Conservation (phyloP, 2,113 vertebrate genomes). For the Progne subis region DNA sequence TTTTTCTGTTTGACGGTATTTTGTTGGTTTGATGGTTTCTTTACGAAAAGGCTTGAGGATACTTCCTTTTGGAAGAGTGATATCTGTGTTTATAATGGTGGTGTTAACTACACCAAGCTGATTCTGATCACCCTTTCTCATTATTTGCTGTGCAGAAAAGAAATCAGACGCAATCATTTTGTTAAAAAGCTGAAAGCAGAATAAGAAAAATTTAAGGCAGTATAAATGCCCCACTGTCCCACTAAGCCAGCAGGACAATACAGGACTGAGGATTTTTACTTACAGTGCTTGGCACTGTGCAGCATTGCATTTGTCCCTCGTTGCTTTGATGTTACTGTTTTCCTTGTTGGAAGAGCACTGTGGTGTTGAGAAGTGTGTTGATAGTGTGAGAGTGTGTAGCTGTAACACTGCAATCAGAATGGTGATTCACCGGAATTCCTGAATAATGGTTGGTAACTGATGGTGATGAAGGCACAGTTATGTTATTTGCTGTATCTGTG, state of each 20-base stretch:
- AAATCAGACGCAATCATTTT: neutral
- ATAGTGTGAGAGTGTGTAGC: neutral
- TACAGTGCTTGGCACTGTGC: neutral
- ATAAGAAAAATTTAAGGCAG: neutral
- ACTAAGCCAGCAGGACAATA: neutral
- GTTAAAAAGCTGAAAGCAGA: neutral
- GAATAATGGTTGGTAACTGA: neutral
- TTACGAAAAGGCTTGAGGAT: neutral
- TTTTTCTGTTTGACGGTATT: neutral
- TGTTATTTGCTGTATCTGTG: neutral
- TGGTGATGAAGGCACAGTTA: neutral
- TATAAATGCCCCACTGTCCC: neutral
- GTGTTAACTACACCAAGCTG: neutral
- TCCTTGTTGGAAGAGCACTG: neutral
- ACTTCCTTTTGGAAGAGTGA: neutral
- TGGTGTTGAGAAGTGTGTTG: neutral
- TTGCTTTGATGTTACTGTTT: neutral
- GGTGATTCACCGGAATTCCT: neutral
- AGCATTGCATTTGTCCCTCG: neutral
- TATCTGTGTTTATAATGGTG: neutral
- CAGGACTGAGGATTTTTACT: neutral
- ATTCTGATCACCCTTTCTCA: neutral
- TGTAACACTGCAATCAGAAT: neutral
- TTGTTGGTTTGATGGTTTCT: neutral
- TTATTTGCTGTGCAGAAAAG: neutral